Base-by-base conservation (phyloP, 2,113 vertebrate species). In the Otis tarda region DNA sequence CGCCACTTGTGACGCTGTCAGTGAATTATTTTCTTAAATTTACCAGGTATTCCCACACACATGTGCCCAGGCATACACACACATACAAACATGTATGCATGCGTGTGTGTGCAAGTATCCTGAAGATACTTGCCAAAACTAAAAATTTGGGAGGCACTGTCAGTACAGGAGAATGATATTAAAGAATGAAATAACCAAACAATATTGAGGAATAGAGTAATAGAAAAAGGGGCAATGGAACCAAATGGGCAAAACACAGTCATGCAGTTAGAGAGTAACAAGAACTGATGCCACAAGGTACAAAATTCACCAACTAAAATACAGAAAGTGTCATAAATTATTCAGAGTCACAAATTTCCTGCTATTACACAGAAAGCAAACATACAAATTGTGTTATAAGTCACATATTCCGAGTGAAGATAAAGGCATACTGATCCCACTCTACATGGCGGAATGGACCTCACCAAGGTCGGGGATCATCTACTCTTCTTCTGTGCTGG, bases 31-130 rank as follows among this genome's bases (percentile, higher is more conserved):
- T 45, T 50, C 10, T 5, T 10, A 9, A 35, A n/a, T 27, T 15
- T 5, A 24, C 14, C 19, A 6, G 0, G 0, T 10, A 22, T 33
- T 64, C 20, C 39, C 73, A 23, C 0, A 1, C 47, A n/a, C 3
- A 2, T 1, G 8, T 18, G 43, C 50, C 22, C 75, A 69, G 24
- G 53, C 14, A 35, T 0, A 14, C 37, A 17, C 45, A 41, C 1
- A 22, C 8, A 28, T 6, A 45, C 4, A 47, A 30, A 50, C 0
- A 28, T 0, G 4, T 21, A 3, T 13, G 65, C 6, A 5, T 3
- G 16, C 28, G 23, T 0, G 9, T 15, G 24, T 4, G 7, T 2
- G 30, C 35, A 37, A 37, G n/a, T 7, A 15, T 35, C 43, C n/a
- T 24, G 5, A 49, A 61, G 56, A 5, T 2, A 30, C 7, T 5